Evolutionary conservation across 30 jellyfish, hydroid and myxozoan species (phyloP), one percentile per base, ranked within the genome.

Genomic region (Catostylus mosaicus): DNA sequence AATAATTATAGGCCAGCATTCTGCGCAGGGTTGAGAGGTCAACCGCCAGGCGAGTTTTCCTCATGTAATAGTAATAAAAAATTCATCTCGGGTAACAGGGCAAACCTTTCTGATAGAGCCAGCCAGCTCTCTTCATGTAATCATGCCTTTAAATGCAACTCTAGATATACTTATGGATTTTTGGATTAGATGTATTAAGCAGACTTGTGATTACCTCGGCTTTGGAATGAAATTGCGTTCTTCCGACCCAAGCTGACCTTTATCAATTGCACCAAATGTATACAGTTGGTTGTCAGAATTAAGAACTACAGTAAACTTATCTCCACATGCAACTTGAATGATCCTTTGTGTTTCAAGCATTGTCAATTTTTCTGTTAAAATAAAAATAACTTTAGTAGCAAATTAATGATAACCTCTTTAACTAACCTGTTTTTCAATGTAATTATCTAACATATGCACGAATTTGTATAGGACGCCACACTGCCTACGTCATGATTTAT

Each of bases 171-270:
- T 43, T 43, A 43, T 43, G 8, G 16, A 43, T 16, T n/a, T n/a
- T n/a, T n/a, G n/a, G n/a, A 43, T 16, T 6, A 43, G 16, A 43
- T 43, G 16, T 16, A 6, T 6, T 16, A 43, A 43, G 8, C 8
- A 6, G 54, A 6, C 16, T 43, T 43, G 54, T 23, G 27, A 20
- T 62, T 76, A 80, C 86, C 47, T 30, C 60, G 96, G 52, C 23
- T 69, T 67, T 87, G 48, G 23, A 40, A 38, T 12, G 20, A 11
- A 40, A 45, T 20, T 7, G 79, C 30, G 23, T 10, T 33, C 30
- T 1, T 59, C 78, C 1, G 11, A 79, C 19, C 97, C 97, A 52
- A 90, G 94, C 63, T 93, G 99, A 19, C 99, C 99, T 50, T 43
- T 74, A 20, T 46, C 50, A 52, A 82, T 93, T 22, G 78, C 78